Percentiles rank a stretch among this genome's conserved stretches.
phyloP scores from a whole-genome alignment of 2,888 invertebrate genomes.

The Sceliomorpha sp. region DNA sequence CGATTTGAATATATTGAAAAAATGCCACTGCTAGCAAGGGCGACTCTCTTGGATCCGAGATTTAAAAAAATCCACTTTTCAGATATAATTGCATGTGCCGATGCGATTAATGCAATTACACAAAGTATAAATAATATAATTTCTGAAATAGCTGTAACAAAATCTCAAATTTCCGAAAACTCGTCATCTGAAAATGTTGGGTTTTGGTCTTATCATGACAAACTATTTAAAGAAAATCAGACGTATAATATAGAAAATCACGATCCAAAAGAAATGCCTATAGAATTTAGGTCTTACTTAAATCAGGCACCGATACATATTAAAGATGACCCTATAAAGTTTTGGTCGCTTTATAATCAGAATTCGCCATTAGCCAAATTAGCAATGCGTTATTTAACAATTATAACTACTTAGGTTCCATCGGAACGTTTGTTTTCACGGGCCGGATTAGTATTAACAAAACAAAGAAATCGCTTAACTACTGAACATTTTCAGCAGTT shows the following conservation, averaged over 20 bases:
- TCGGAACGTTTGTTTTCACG: constrained; percentile 33
- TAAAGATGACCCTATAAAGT: constrained; percentile 12
- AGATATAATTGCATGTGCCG: constrained; percentile 36
- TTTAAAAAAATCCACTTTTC: constrained; percentile 48
- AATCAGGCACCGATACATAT: constrained; percentile 30
- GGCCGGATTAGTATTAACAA: constrained; percentile 18
- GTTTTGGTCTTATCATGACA: constrained; percentile 48
- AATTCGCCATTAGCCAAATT: background rate
- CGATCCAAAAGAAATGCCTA: constrained; percentile 30
- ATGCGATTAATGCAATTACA: constrained; percentile 38
- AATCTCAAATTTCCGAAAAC: constrained; percentile 7
- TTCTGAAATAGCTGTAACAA: background rate
- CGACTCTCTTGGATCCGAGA: constrained; percentile 46
- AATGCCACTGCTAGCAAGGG: constrained; percentile 24
- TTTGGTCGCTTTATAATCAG: constrained; percentile 1
- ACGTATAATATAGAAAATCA: constrained; percentile 19
- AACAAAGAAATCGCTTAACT: constrained; percentile 21
- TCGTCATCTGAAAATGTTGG: constrained; percentile 16
- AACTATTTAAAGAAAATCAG: constrained; percentile 26
- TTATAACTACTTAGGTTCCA: constrained; percentile 23
- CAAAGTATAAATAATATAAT: constrained; percentile 7
- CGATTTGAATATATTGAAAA: constrained; percentile 47
- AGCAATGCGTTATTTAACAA: constrained; percentile 22
- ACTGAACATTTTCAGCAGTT: constrained; percentile 36
- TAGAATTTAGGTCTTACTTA: constrained; percentile 47